A percentile compares a stretch with the other conserved stretches of the same genome.
Evolutionary conservation across 2,888 invertebrate genomes (phyloP).

Genomic region (Eupithecia abbreviata): DNA sequence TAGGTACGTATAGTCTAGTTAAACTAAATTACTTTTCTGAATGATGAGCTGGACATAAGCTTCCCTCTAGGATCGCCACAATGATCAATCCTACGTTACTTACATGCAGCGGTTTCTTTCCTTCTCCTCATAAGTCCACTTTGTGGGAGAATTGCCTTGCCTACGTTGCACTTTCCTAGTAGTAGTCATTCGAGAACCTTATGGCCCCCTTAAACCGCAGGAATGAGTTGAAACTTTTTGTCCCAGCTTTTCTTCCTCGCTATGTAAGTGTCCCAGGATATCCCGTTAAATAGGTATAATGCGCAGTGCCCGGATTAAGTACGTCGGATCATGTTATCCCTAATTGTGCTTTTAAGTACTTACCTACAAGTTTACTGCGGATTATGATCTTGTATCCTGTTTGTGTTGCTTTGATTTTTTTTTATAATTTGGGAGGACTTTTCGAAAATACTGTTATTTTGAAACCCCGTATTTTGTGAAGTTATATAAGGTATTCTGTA

Average conservation of each 20-base stretch:
- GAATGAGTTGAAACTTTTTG: background rate
- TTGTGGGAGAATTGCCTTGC: background rate
- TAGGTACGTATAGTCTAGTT: too few species aligned
- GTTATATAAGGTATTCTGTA: too few species aligned
- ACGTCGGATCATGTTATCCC: constrained; percentile 74
- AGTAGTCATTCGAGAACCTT: background rate
- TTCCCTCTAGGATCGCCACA: background rate
- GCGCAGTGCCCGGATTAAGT: constrained; percentile 71
- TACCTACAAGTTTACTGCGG: constrained; percentile 63
- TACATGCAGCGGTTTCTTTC: background rate
- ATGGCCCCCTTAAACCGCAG: background rate
- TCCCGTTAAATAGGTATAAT: constrained; percentile 80
- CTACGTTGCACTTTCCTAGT: background rate
- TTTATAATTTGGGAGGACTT: background rate
- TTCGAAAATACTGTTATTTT: background rate
- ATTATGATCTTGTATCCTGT: constrained; percentile 43
- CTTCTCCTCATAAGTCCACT: background rate
- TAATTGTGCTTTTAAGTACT: constrained; percentile 73
- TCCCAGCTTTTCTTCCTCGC: constrained; percentile 19
- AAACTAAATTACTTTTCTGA: too few species aligned
- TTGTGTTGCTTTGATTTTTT: constrained; percentile 26
- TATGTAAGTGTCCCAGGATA: constrained; percentile 56
- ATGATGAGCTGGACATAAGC: background rate
- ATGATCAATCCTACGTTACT: background rate
- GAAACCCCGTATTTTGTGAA: too few species aligned